Conservation (phyloP, 2,797 vertebrate genomes). For the Acipenser transmontanus region DNA sequence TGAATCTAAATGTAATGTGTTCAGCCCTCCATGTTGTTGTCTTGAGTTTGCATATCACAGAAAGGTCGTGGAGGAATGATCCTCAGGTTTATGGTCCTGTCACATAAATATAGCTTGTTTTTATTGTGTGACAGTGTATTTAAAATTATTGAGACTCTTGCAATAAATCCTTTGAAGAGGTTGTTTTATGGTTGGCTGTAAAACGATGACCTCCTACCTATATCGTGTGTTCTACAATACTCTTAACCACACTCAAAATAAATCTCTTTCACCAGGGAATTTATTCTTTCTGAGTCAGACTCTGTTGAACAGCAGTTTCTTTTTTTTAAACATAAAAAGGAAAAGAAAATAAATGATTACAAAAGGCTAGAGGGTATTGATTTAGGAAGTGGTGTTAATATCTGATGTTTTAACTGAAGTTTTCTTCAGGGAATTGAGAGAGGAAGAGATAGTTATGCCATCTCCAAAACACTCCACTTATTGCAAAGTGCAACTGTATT, state of each 20-base stretch:
- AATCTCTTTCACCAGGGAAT: conserved; percentile 10
- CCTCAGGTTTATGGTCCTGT: not conserved
- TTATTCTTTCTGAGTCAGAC: conserved; percentile 14
- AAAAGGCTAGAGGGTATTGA: not conserved
- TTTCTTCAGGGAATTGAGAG: not conserved
- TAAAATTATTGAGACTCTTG: conserved; percentile 2
- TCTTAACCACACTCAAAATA: not conserved
- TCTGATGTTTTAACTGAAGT: not conserved
- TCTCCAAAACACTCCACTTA: not conserved
- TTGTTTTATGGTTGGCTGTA: not conserved
- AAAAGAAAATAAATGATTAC: conserved; percentile 18
- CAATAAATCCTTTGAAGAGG: conserved; percentile 1
- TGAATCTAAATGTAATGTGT: no score
- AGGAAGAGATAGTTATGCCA: not conserved
- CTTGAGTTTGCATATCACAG: no score
- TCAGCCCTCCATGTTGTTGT: no score
- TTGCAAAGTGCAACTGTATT: no score
- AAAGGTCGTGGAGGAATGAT: no score
- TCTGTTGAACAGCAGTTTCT: not conserved
- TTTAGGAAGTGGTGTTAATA: conserved; percentile 6
- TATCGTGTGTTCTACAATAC: no score
- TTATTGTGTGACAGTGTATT: conserved; percentile 4
- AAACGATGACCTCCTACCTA: not conserved
- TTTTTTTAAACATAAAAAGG: conserved; percentile 7
- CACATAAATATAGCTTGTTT: not conserved